Base-by-base conservation (phyloP, 2,113 vertebrate genomes). In the Azemiops feae region DNA sequence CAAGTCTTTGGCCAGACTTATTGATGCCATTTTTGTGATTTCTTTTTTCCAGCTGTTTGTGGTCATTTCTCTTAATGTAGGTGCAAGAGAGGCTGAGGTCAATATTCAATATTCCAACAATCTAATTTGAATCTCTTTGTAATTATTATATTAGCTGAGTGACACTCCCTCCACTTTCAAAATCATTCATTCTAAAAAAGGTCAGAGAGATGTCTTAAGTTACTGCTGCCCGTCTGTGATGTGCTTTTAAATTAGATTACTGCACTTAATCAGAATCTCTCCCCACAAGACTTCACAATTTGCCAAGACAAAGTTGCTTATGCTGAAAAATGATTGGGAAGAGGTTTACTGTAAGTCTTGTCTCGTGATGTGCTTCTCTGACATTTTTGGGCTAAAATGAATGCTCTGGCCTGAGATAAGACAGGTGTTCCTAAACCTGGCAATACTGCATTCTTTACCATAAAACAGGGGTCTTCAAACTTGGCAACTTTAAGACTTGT, bases 51-150 rank as follows among this genome's bases (percentile, higher is more conserved):
- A 9, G 25, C 3, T 88, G 27, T 91, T 93, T 86, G 74, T 88
- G 11, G 74, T 47, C 6, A n/a, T 60, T 94, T 85, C 64, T 60
- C 81, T 57, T 22, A n/a, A 89, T 64, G 85, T 2, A 69, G n/a
- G 60, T 89, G 90, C 92, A 94, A 95, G 92, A 90, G 69, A 86
- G 50, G 69, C 85, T 47, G 20, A 14, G 57, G 25, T 88, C 94
- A 88, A 93, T 94, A 53, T 92, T 92, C 92, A 92, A 88, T 95
- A 81, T 88, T 3, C 25, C 64, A 87, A 52, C 94, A 93, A 55
- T 88, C 88, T 93, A 69, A 95, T 92, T 91, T 93, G 52, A 89
- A 93, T 54, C 47, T 91, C 92, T 88, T 85, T 60, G 0, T 2
- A 16, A 30, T 88, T 89, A 30, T 57, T 12, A 0, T 74, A 91